Conservation (phyloP, 2,888 invertebrate species). For the Leptura quadrifasciata region DNA sequence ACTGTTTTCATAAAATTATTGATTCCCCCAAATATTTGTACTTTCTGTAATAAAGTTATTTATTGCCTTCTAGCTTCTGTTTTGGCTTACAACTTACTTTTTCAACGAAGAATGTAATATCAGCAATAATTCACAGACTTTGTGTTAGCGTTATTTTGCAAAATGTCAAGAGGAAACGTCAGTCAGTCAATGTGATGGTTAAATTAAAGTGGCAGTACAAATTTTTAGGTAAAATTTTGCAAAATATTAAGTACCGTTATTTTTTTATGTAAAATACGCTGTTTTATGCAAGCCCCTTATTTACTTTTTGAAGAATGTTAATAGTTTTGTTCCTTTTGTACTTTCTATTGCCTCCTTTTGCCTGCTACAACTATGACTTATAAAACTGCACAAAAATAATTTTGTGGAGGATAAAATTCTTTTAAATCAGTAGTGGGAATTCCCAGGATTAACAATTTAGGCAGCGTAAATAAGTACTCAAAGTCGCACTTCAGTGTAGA, state of each 20-base stretch:
- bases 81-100: neutral
- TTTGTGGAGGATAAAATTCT: too few relatives aligned
- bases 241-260: neutral
- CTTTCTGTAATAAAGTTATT: neutral
- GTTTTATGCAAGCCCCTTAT: too few relatives aligned
- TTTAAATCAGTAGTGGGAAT: too few relatives aligned
- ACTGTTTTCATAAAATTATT: neutral
- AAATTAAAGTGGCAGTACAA: constrained; percentile 39
- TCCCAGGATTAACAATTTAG: too few relatives aligned
- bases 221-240: constrained; percentile 6
- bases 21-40: neutral
- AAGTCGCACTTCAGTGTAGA: too few relatives aligned
- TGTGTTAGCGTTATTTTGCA: neutral
- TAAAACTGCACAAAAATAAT: too few relatives aligned
- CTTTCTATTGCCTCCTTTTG: too few relatives aligned
- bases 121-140: neutral
- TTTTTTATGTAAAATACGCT: too few relatives aligned
- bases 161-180: constrained; percentile 3
- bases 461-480: too few relatives aligned
- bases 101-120: neutral
- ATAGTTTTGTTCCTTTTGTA: too few relatives aligned
- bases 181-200: constrained; percentile 16
- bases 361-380: too few relatives aligned
- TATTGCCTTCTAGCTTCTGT: neutral
- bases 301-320: too few relatives aligned